Evolutionary conservation across 1,140 invertebrate species (phyloP).

Genomic region (Drosophila teissieri): DNA sequence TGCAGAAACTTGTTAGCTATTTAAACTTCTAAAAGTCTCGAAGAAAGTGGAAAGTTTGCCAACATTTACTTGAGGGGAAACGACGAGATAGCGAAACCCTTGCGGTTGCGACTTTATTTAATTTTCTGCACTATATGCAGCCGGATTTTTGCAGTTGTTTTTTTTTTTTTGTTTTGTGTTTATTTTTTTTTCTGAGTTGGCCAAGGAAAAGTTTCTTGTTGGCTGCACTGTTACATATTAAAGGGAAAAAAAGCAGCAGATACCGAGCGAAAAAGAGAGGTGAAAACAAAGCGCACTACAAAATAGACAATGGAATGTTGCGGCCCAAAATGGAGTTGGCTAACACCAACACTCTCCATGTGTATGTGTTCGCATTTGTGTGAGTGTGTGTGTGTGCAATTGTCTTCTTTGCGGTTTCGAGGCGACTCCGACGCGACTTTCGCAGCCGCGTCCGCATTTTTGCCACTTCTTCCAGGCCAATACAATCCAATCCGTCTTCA

Average conservation of each 20-base stretch:
- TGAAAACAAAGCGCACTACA: constrained; percentile 67
- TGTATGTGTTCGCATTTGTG: not conserved
- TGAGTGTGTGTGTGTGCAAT: constrained; percentile 40
- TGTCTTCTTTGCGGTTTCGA: constrained; percentile 69
- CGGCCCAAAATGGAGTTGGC: constrained; percentile 76
- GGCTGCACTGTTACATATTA: constrained; percentile 31
- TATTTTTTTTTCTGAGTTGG: constrained; percentile 10
- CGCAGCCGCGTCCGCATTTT: constrained; percentile 75
- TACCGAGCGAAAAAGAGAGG: constrained; percentile 10
- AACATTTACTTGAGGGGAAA: not conserved
- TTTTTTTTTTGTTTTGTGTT: not conserved
- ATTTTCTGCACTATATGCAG: constrained; percentile 22
- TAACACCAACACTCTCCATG: constrained; percentile 68
- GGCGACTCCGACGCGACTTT: constrained; percentile 54
- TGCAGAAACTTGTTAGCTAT: not conserved
- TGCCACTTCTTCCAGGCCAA: constrained; percentile 20
- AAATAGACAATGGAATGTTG: constrained; percentile 77
- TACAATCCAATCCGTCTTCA: constrained; percentile 17
- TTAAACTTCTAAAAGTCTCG: constrained; percentile 1
- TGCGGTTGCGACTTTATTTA: constrained; percentile 20
- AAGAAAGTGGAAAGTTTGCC: constrained; percentile 30
- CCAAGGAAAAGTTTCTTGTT: constrained; percentile 31
- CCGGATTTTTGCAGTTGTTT: constrained; percentile 1
- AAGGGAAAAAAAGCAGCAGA: constrained; percentile 26
- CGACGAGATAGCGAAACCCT: not conserved